Evolutionary conservation across 2,797 vertebrate species (phyloP), one percentile per base, ranked within the genome.

Genomic region (Odontamblyopus rebecca): DNA sequence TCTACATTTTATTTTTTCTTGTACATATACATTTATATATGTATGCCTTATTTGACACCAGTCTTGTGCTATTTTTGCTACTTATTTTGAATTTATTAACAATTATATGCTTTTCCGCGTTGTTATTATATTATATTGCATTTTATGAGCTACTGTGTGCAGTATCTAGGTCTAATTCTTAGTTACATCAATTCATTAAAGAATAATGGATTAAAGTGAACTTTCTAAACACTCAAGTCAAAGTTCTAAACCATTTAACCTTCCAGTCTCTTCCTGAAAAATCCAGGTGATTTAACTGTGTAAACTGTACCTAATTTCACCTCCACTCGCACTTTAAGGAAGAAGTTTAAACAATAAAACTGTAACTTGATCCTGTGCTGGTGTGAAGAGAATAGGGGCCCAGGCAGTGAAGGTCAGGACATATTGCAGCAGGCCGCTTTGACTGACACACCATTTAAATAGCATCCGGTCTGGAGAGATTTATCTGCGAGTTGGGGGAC

Each of bases 401-500:
- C 50, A 60, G 35, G 73, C 32, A 56, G 69, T 56, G 41, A 18
- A 63, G 60, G 67, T 61, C 23, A 79, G 80, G 75, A 78, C 76
- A 71, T 74, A 76, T 27, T 63, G n/a, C 29, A 27, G 69, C 41
- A 27, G 30, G 70, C 57, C 27, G 32, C 19, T 67, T 67, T 61
- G 59, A 76, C 74, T 71, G 81, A 84, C 74, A 74, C 78, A 73
- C 78, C 73, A 76, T 77, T 65, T 65, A 19, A 70, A 68, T 35
- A 61, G 67, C 44, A 71, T 78, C 68, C 65, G 23, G 32, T 57
- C 68, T 59, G 61, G 68, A 80, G 64, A 76, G 68, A 79, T 77
- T 68, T 26, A 82, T 82, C 69, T 68, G 72, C 68, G 63, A 72
- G 67, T 82, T 76, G 82, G 70, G 74, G 72, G 54, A 76, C 72